A percentile compares a stretch with the other conserved stretches of the same genome.
These are phyloP conservation scores for Siphlonurus alternatus DNA, from an alignment of 2,888 invertebrate genomes.

Conservation along the genomic window DNA sequence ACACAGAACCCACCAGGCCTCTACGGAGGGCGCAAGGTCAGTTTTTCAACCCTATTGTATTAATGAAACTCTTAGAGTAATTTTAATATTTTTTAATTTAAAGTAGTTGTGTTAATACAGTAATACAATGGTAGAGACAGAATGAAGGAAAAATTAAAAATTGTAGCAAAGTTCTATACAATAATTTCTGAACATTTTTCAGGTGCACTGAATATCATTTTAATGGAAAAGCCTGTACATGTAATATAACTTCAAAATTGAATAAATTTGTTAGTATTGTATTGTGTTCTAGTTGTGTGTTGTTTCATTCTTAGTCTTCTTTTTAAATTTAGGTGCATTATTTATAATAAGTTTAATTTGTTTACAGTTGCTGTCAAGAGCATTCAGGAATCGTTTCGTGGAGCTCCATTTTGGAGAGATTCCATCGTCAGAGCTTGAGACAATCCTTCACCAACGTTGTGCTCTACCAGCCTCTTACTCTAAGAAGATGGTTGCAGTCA, in stretches of 20 bases:
- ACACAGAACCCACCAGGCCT: slow-evolving; percentile 97
- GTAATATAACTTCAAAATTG: no score
- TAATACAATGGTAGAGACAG: not conserved
- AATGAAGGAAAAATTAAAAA: no score
- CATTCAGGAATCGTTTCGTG: slow-evolving; percentile 94
- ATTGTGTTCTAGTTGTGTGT: not conserved
- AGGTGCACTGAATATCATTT: no score
- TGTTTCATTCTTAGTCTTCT: not conserved
- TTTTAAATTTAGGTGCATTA: not conserved
- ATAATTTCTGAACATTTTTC: no score
- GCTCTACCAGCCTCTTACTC: slow-evolving; percentile 73
- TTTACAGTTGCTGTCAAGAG: slow-evolving; percentile 60
- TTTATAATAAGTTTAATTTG: not conserved
- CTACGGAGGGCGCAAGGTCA: slow-evolving; percentile 89
- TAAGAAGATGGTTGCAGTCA: slow-evolving; percentile 76
- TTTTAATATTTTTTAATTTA: no score
- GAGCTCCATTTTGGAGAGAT: slow-evolving; percentile 95
- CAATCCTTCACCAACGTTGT: slow-evolving; percentile 77
- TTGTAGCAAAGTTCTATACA: no score
- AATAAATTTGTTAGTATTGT: no score
- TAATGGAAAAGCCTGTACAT: no score
- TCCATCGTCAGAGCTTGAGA: slow-evolving; percentile 70
- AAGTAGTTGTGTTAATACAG: not conserved
- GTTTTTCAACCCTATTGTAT: not conserved
- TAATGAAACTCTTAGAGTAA: not conserved